Percentiles rank a stretch among this genome's conserved stretches.
Conservation (phyloP, 2,888 invertebrate species). For the Nycteola revayana region DNA sequence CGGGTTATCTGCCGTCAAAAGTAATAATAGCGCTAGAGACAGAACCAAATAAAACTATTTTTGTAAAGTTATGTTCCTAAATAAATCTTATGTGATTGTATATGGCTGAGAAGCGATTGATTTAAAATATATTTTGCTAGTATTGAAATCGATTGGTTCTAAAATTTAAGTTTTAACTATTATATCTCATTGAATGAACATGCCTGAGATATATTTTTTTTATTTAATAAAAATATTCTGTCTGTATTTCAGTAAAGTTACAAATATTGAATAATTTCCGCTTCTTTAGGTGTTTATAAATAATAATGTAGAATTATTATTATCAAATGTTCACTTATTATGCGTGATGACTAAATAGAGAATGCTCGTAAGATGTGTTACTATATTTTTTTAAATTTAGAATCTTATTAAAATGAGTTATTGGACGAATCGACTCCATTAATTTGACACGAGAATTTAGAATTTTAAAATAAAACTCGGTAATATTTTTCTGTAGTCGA, state of each 20-base stretch:
- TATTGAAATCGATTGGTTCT: slow-evolving; percentile 31
- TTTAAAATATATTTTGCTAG: slow-evolving; percentile 32
- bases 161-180: slow-evolving; percentile 32
- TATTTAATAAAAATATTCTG: slow-evolving; percentile 8
- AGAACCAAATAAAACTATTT: slow-evolving; percentile 66
- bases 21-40: slow-evolving; percentile 40
- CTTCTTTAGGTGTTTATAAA: slow-evolving; percentile 26
- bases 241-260: slow-evolving; percentile 12
- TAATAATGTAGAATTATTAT: slow-evolving; percentile 22
- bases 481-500: no score
- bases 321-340: slow-evolving; percentile 19
- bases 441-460: no score
- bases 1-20: slow-evolving; percentile 24
- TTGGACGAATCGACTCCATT: no score
- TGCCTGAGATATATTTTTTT: slow-evolving; percentile 17
- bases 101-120: slow-evolving; percentile 32
- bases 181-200: slow-evolving; percentile 15
- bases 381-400: slow-evolving; percentile 31
- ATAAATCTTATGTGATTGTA: slow-evolving; percentile 39
- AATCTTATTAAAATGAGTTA: slow-evolving; percentile 21
- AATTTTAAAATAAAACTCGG: no score
- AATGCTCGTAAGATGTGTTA: slow-evolving; percentile 24
- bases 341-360: slow-evolving; percentile 29
- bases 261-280: slow-evolving; percentile 15
- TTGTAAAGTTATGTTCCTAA: slow-evolving; percentile 66